Percentiles rank a stretch among this genome's conserved stretches.
Evolutionary conservation across 2,113 vertebrate genomes (phyloP).

Genomic region (Axis porcinus): DNA sequence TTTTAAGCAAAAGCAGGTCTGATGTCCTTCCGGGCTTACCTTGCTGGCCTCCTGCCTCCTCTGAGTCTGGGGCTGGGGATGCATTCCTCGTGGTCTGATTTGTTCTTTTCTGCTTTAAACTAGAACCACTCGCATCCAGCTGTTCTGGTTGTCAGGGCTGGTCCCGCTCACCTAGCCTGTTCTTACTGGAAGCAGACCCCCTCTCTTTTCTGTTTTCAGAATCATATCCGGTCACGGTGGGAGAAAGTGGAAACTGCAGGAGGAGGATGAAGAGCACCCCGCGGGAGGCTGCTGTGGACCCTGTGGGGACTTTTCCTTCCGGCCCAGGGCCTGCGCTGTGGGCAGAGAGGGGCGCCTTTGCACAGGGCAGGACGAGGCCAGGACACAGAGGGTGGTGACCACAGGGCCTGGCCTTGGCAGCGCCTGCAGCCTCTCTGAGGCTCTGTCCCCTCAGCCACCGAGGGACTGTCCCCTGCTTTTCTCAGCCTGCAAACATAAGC

Average conservation of each 20-base stretch:
- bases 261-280: fast-evolving
- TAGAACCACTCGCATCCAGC: not conserved
- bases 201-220: not conserved
- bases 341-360: fast-evolving
- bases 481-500: fast-evolving
- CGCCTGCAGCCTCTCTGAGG: too few species aligned
- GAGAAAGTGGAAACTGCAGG: fast-evolving
- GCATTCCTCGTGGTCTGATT: not conserved
- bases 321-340: not conserved
- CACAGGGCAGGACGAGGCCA: fast-evolving
- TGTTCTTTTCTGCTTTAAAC: not conserved
- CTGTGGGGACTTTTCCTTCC: fast-evolving
- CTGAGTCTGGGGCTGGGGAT: too few species aligned
- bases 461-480: fast-evolving
- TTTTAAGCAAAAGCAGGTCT: fast-evolving
- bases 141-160: not conserved
- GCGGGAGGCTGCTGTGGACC: fast-evolving
- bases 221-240: fast-evolving
- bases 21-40: fast-evolving
- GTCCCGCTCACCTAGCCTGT: fast-evolving
- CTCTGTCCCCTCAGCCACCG: not conserved
- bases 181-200: fast-evolving
- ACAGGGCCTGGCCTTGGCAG: fast-evolving
- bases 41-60: not conserved
- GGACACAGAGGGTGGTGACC: not conserved